A percentile compares a stretch with the other conserved stretches of the same genome.
These are phyloP conservation scores for Troglohyphantes excavatus DNA, from an alignment of 2,888 invertebrate genomes.

Conservation along the genomic window DNA sequence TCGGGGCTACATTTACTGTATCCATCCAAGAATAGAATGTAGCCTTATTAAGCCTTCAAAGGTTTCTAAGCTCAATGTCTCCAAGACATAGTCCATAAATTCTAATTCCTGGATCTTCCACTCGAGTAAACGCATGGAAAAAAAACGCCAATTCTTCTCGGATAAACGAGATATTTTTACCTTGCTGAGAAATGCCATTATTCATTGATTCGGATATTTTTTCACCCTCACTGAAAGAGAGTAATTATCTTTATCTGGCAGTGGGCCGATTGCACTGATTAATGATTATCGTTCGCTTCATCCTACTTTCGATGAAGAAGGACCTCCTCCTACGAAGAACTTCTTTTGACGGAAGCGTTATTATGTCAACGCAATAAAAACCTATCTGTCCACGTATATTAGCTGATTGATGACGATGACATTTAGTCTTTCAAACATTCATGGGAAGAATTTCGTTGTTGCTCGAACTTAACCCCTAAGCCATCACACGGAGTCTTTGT, in stretches of 20 bases:
- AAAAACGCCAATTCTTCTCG: background rate
- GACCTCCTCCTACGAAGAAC: conserved; percentile 10
- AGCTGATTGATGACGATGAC: conserved; percentile 32
- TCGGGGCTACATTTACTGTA: no score
- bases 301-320: conserved; percentile 26
- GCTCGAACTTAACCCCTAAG: background rate
- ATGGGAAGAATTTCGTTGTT: background rate
- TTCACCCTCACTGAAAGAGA: conserved; percentile 10
- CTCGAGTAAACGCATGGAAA: background rate
- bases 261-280: conserved; percentile 60
- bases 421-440: conserved; percentile 25
- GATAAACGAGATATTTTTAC: conserved; percentile 24
- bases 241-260: conserved; percentile 52
- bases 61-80: background rate
- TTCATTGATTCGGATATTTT: conserved; percentile 15
- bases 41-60: no score
- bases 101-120: background rate
- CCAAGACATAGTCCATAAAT: background rate
- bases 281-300: conserved; percentile 52
- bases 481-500: no score
- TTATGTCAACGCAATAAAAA: conserved; percentile 46
- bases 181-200: conserved; percentile 40
- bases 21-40: no score
- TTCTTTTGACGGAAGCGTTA: conserved; percentile 42
- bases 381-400: background rate